phyloP scores from a whole-genome alignment of 2,797 vertebrate genomes.

The Dipus sagitta region DNA sequence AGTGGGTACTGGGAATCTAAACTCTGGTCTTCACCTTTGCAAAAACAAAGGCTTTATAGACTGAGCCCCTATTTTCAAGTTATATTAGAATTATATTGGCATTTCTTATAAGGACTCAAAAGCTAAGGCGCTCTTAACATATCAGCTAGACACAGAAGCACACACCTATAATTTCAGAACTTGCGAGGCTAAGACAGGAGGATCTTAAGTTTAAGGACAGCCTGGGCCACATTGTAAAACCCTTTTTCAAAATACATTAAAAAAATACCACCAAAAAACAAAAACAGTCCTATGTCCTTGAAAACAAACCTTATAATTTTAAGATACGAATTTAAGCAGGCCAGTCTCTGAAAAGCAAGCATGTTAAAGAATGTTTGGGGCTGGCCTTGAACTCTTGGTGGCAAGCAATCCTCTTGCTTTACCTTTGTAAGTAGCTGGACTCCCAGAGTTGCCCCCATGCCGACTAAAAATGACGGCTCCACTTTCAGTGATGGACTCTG shows the following conservation, averaged over 20 bases:
- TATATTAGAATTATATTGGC: too few relatives aligned
- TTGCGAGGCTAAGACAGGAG: neutral
- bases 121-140: neutral
- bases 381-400: too few relatives aligned
- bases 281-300: neutral
- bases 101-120: slow-evolving; percentile 19
- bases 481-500: too few relatives aligned
- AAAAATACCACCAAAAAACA: neutral
- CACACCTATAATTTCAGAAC: neutral
- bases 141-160: neutral
- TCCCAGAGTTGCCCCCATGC: too few relatives aligned
- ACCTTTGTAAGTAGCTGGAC: too few relatives aligned
- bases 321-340: slow-evolving; percentile 44
- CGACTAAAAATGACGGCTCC: too few relatives aligned
- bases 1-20: too few relatives aligned
- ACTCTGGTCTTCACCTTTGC: too few relatives aligned
- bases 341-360: slow-evolving; percentile 38
- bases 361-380: slow-evolving; percentile 8
- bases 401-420: too few relatives aligned
- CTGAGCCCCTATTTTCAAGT: too few relatives aligned
- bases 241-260: neutral
- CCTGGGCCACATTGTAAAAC: neutral
- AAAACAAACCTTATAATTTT: slow-evolving; percentile 43
- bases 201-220: neutral
- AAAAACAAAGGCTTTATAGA: too few relatives aligned